Evolutionary conservation across 1,140 invertebrate genomes (phyloP).

Genomic region (Diorhabda sublineata): DNA sequence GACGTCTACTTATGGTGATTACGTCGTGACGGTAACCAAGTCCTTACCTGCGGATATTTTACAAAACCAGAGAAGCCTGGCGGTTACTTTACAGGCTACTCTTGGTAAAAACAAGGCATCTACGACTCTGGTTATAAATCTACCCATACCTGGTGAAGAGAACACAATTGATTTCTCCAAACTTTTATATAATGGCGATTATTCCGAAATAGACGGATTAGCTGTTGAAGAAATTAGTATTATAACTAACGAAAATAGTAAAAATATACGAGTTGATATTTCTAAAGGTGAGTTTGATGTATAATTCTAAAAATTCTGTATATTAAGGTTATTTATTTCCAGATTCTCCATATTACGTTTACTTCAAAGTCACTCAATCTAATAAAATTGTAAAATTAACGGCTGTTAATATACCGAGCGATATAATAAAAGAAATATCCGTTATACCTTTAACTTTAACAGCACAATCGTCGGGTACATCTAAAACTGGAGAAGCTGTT

Average conservation of each 20-base stretch:
- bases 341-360: conserved; percentile 3
- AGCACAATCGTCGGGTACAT: neutral
- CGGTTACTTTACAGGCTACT: conserved; percentile 14
- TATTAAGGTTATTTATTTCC: neutral
- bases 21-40: conserved; percentile 1
- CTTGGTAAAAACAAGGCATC: conserved; percentile 10
- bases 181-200: neutral
- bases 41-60: conserved; percentile 12
- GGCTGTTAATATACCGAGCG: neutral
- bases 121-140: conserved; percentile 21
- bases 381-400: neutral
- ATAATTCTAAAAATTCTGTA: neutral
- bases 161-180: neutral
- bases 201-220: neutral
- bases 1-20: neutral
- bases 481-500: neutral
- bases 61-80: conserved; percentile 10
- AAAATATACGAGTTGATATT: conserved; percentile 7
- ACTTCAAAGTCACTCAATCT: conserved; percentile 1
- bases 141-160: conserved; percentile 14
- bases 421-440: neutral
- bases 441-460: neutral
- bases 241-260: neutral
- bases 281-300: neutral
- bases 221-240: neutral